A percentile compares a stretch with the other conserved stretches of the same genome.
phyloP scores from a whole-genome alignment of 2,888 invertebrate species.

The Mesorhabditis sp. region DNA sequence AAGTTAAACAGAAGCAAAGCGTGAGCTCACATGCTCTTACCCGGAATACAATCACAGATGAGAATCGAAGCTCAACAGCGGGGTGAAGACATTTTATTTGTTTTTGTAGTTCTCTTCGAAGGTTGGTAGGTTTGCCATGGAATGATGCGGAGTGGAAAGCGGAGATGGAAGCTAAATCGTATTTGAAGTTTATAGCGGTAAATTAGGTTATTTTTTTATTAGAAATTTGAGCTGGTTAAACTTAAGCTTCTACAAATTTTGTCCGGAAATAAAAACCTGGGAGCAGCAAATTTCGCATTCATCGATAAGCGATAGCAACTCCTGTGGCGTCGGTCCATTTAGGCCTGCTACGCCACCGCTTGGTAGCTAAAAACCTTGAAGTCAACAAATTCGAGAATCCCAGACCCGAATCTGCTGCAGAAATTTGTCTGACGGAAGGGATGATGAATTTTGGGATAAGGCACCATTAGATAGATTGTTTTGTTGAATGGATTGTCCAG shows the following conservation, averaged over 20 bases:
- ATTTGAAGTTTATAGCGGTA: too few relatives aligned
- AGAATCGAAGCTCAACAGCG: too few relatives aligned
- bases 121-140: not conserved
- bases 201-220: too few relatives aligned
- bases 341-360: constrained; percentile 12
- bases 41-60: too few relatives aligned
- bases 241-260: too few relatives aligned
- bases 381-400: too few relatives aligned
- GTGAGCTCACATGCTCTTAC: too few relatives aligned
- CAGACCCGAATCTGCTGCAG: too few relatives aligned
- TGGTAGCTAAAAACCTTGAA: constrained; percentile 9
- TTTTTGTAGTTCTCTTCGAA: not conserved
- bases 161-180: not conserved
- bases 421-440: too few relatives aligned
- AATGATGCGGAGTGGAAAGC: not conserved
- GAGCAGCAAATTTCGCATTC: constrained; percentile 77
- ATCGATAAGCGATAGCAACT: constrained; percentile 82
- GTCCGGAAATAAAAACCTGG: not conserved
- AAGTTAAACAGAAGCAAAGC: too few relatives aligned
- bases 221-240: too few relatives aligned
- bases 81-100: not conserved
- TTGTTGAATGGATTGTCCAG: not conserved
- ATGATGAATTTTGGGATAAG: not conserved
- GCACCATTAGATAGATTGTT: not conserved
- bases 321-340: constrained; percentile 78